These are phyloP conservation scores for Micromesistius poutassou DNA, from an alignment of 2,797 vertebrate species.

Conservation along the genomic window DNA sequence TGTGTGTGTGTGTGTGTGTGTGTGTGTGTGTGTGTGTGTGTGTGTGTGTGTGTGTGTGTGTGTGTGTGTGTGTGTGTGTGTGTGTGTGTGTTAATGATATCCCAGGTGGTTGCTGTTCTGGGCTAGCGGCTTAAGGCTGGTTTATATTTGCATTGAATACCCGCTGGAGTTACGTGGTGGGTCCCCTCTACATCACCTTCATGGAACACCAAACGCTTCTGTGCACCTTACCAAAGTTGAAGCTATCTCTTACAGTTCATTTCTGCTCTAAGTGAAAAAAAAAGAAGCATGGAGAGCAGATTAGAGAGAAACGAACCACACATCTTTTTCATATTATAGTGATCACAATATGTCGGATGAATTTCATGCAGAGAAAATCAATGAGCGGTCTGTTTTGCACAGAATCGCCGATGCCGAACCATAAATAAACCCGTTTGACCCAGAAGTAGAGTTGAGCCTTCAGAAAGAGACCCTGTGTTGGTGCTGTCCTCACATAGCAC, in stretches of 20 bases:
- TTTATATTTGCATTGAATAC: too few species aligned
- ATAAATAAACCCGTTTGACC: background rate
- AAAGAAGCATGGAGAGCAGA: background rate
- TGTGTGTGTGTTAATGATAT: background rate
- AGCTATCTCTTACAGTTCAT: too few species aligned
- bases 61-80: background rate
- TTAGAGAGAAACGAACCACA: background rate
- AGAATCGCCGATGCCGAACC: background rate
- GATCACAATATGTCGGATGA: background rate
- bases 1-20: too few species aligned
- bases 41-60: too few species aligned
- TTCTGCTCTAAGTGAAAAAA: too few species aligned
- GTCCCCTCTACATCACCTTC: too few species aligned
- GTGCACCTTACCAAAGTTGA: too few species aligned
- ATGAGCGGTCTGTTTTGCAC: background rate
- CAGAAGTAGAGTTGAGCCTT: background rate
- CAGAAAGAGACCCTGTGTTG: background rate
- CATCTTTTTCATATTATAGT: background rate
- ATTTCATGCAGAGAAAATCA: background rate
- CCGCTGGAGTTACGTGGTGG: too few species aligned
- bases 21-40: too few species aligned
- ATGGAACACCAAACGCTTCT: too few species aligned
- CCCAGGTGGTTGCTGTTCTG: background rate
- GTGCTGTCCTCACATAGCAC: constrained; percentile 3
- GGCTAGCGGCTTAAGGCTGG: background rate